phyloP scores from a whole-genome alignment of 2,888 invertebrate species.

The Cephus rjabovi region DNA sequence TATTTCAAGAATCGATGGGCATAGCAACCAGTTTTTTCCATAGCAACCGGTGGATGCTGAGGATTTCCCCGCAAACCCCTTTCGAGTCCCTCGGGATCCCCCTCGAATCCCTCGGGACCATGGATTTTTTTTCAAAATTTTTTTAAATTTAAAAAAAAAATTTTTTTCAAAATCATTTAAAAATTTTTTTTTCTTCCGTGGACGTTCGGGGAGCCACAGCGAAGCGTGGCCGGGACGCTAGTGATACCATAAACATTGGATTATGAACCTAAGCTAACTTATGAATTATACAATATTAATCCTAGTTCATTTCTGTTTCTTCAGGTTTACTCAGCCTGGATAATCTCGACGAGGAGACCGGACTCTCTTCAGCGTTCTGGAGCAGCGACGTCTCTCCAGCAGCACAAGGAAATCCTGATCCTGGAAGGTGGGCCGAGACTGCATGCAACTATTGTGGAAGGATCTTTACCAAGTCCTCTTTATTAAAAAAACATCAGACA shows the following conservation, averaged over 20 bases:
- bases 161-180: too few species aligned
- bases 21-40: too few species aligned
- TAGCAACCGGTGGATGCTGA: too few species aligned
- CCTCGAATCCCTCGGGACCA: too few species aligned
- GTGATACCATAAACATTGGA: background rate
- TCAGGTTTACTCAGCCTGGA: background rate
- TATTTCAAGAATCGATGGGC: too few species aligned
- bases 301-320: background rate
- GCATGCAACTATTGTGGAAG: slow-evolving; percentile 44
- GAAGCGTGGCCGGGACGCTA: too few species aligned
- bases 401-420: background rate
- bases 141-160: too few species aligned
- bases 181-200: too few species aligned
- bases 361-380: background rate
- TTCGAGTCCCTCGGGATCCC: too few species aligned
- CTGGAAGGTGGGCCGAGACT: background rate
- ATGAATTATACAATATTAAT: background rate
- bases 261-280: background rate
- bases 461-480: slow-evolving; percentile 34
- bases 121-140: too few species aligned
- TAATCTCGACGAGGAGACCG: background rate
- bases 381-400: background rate
- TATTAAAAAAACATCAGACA: slow-evolving; percentile 36
- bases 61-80: too few species aligned
- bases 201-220: too few species aligned